Base-by-base conservation (phyloP, 2,888 invertebrate species). In the Phortica magna region DNA sequence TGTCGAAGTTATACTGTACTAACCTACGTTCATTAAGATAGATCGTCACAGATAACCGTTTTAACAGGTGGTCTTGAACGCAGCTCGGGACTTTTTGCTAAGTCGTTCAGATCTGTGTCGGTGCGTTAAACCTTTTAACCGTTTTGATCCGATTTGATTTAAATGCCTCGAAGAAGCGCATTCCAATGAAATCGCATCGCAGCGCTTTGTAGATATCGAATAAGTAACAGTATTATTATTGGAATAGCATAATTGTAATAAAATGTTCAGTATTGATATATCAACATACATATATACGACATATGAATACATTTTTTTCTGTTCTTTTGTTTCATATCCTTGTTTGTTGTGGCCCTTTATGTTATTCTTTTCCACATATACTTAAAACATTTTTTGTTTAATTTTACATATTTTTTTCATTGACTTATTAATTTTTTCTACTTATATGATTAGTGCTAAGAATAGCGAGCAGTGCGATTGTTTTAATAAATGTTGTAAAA, bases 401-500 rank as follows among this genome's bases (percentile, higher is more conserved):
- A 0, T 39, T 41, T 65, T 65, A 12, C 39, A 31, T 64, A 6
- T 31, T 64, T 64, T 64, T 31, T 64, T 64, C 19, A n/a, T 31
- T 65, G 39, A 31, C 12, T 31, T 39, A 65, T 5, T 67, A n/a
- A 61, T 10, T 7, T 61, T 17, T 61, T 17, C 19, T 61, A 61
- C 10, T 61, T 22, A 6, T 61, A 6, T 67, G 67, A 42, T 17
- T 67, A 43, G 67, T 9, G 17, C 5, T 67, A 67, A 67, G 67
- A 67, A n/a, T 67, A 42, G 67, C 42, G 31, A 7, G 70, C 53
- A 53, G 22, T 48, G 19, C 48, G 22, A 17, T n/a, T 70, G 70
- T 70, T 70, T 70, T 70, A 70, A 70, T 70, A 70, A 70, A 70
- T 70, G 70, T 70, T 70, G 48, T 70, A 70, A 70, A 59, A 70